Conservation (phyloP, 2,113 vertebrate species). For the Campylomormyrus tamandua region DNA sequence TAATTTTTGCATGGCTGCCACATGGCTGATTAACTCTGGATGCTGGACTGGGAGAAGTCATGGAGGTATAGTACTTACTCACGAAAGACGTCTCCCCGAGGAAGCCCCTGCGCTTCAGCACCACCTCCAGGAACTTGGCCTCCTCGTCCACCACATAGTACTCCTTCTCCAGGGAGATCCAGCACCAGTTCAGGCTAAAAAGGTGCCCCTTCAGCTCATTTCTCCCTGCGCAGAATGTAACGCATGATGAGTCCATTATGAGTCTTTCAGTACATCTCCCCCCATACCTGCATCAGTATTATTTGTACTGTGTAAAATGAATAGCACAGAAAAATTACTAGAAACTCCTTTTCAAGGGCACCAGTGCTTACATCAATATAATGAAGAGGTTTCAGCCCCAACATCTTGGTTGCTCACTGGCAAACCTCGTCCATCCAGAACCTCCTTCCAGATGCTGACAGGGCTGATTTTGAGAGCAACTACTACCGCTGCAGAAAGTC, state of each 20-base stretch:
- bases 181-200: slow-evolving; percentile 87
- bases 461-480: slow-evolving; percentile 22
- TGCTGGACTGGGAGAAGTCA: background rate
- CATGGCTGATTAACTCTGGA: background rate
- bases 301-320: background rate
- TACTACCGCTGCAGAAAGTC: slow-evolving; percentile 24
- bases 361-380: background rate
- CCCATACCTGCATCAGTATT: background rate
- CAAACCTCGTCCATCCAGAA: background rate
- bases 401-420: background rate
- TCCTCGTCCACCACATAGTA: slow-evolving; percentile 84
- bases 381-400: background rate
- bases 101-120: slow-evolving; percentile 82
- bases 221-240: slow-evolving; percentile 63
- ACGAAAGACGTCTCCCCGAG: slow-evolving; percentile 92
- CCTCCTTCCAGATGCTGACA: slow-evolving; percentile 15
- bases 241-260: background rate
- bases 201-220: slow-evolving; percentile 83
- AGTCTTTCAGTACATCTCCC: background rate
- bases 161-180: slow-evolving; percentile 88
- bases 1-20: background rate
- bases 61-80: slow-evolving; percentile 64
- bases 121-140: slow-evolving; percentile 76
- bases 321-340: background rate
- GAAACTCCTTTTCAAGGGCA: background rate